These are phyloP conservation scores for Ochotona curzoniae DNA, from an alignment of 2,113 vertebrate species.

Conservation along the genomic window DNA sequence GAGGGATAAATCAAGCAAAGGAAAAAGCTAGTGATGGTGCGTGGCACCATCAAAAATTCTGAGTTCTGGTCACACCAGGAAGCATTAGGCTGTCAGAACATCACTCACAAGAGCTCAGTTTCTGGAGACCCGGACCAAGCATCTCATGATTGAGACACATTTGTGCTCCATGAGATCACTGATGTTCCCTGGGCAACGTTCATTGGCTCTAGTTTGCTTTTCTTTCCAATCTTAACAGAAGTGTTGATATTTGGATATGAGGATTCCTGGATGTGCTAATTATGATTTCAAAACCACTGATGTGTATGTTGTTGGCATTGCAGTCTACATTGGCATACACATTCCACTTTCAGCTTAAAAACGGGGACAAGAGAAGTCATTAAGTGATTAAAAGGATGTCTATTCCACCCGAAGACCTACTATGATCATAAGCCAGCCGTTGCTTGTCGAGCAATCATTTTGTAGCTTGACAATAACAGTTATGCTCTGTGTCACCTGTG, in stretches of 20 bases:
- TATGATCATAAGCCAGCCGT: neutral
- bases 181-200: constrained; percentile 79
- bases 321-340: constrained; percentile 80
- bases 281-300: constrained; percentile 83
- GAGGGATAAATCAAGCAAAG: constrained; percentile 55
- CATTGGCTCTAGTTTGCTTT: constrained; percentile 81
- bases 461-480: no score
- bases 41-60: neutral
- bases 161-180: constrained; percentile 80
- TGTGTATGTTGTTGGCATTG: constrained; percentile 81
- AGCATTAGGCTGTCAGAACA: constrained; percentile 73
- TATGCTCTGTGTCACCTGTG: no score
- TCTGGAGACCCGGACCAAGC: constrained; percentile 79
- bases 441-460: neutral
- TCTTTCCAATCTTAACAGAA: constrained; percentile 81
- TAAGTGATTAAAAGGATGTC: neutral
- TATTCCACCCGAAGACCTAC: neutral
- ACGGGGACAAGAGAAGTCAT: neutral
- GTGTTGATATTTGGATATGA: constrained; percentile 84
- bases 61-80: constrained; percentile 61
- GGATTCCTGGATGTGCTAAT: constrained; percentile 83
- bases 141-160: constrained; percentile 78
- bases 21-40: neutral
- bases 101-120: constrained; percentile 75
- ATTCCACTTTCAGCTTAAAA: constrained; percentile 79